phyloP scores from a whole-genome alignment of 1,140 invertebrate species.

The Bombus haemorrhoidalis region DNA sequence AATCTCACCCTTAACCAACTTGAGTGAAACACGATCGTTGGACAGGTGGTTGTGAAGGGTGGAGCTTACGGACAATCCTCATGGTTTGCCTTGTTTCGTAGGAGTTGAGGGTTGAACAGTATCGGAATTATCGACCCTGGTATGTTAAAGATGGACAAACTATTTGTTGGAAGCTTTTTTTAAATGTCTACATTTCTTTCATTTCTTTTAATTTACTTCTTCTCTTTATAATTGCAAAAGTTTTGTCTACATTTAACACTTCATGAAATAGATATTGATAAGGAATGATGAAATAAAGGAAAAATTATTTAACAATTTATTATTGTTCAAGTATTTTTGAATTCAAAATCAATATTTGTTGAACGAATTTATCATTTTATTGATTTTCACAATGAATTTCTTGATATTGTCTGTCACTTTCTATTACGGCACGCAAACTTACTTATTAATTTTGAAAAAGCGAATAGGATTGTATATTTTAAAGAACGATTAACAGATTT shows the following conservation, averaged over 20 bases:
- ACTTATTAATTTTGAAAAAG: no score
- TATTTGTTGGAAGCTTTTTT: background rate
- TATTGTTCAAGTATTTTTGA: background rate
- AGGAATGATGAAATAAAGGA: background rate
- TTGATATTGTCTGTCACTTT: background rate
- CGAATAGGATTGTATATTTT: background rate
- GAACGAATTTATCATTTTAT: background rate
- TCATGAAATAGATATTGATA: background rate
- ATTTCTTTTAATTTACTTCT: background rate
- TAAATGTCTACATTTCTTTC: background rate
- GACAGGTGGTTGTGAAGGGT: background rate
- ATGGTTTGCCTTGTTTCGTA: background rate
- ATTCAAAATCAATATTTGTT: background rate
- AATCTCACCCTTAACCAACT: background rate
- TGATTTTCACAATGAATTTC: background rate
- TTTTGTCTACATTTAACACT: background rate
- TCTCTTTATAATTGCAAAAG: background rate
- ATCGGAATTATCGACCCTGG: slow-evolving; percentile 46
- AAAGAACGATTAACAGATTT: background rate
- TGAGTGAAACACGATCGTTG: background rate
- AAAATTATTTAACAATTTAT: background rate
- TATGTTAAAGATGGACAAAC: slow-evolving; percentile 42
- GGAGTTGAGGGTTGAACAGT: slow-evolving; percentile 2
- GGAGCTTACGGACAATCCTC: slow-evolving; percentile 21
- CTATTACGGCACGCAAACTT: background rate